Percentiles rank a stretch among this genome's conserved stretches.
phyloP scores from a whole-genome alignment of 2,113 vertebrate genomes.

The Leptosomus discolor region DNA sequence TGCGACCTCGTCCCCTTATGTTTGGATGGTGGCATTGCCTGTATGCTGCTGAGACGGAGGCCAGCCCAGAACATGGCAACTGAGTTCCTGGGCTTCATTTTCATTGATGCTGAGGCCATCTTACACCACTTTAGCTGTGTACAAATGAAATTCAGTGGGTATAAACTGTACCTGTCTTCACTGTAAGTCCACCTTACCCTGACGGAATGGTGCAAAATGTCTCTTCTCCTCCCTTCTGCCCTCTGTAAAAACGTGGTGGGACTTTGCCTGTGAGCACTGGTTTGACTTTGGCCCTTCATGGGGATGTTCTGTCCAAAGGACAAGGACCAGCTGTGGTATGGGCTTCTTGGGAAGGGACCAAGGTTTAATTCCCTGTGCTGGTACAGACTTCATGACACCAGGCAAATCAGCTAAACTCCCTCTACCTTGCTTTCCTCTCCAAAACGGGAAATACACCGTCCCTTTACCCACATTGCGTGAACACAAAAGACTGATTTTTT shows the following conservation, averaged over 20 bases:
- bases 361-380: background rate
- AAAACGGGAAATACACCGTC: fast-evolving
- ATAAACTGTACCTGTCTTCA: background rate
- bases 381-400: fast-evolving
- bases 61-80: background rate
- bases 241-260: background rate
- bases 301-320: background rate
- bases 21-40: background rate
- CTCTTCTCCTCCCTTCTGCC: background rate
- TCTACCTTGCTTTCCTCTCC: background rate
- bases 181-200: fast-evolving
- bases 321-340: background rate
- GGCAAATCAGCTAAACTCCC: background rate
- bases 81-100: background rate
- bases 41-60: background rate
- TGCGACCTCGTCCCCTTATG: background rate
- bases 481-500: background rate
- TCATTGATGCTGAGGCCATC: background rate
- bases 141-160: background rate
- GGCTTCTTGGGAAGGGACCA: background rate
- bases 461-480: fast-evolving
- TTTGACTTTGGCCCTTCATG: background rate
- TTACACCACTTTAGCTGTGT: fast-evolving
- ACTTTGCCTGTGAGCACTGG: fast-evolving
- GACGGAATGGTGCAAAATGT: background rate